Conservation (phyloP, 1,140 invertebrate genomes). For the Calliopsis andreniformis region DNA sequence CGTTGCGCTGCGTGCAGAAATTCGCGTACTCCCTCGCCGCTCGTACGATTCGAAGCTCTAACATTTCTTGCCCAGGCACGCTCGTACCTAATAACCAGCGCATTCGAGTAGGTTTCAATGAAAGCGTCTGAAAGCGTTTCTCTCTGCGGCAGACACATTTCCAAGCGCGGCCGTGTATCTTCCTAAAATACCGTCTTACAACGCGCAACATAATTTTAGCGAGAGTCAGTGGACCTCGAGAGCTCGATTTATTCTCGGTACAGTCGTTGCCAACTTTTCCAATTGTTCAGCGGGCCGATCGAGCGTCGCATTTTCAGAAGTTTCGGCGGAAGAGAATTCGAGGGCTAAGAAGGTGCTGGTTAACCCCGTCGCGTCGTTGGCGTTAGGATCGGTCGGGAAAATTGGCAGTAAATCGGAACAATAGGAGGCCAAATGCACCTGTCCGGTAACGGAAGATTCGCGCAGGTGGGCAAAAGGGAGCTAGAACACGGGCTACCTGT, state of each 20-base stretch:
- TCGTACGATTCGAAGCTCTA: too few relatives aligned
- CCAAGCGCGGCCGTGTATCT: background rate
- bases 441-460: background rate
- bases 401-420: background rate
- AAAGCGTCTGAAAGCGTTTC: too few relatives aligned
- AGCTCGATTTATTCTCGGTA: conserved; percentile 14
- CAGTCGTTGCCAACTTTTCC: conserved; percentile 22
- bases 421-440: background rate
- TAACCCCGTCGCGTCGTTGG: conserved; percentile 22
- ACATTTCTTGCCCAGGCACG: too few relatives aligned
- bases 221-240: conserved; percentile 26
- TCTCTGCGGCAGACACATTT: background rate
- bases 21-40: too few relatives aligned
- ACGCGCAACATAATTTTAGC: conserved; percentile 39
- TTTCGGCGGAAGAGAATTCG: too few relatives aligned
- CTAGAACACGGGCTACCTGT: conserved; percentile 11
- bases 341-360: too few relatives aligned
- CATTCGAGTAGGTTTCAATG: too few relatives aligned
- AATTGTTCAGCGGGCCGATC: background rate
- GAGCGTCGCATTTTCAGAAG: too few relatives aligned
- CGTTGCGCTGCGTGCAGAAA: conserved; percentile 3
- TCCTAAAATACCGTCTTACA: conserved; percentile 27
- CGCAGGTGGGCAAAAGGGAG: too few relatives aligned
- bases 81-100: too few relatives aligned
- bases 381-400: background rate